phyloP scores from a whole-genome alignment of 2,113 vertebrate species.

The Canis aureus region DNA sequence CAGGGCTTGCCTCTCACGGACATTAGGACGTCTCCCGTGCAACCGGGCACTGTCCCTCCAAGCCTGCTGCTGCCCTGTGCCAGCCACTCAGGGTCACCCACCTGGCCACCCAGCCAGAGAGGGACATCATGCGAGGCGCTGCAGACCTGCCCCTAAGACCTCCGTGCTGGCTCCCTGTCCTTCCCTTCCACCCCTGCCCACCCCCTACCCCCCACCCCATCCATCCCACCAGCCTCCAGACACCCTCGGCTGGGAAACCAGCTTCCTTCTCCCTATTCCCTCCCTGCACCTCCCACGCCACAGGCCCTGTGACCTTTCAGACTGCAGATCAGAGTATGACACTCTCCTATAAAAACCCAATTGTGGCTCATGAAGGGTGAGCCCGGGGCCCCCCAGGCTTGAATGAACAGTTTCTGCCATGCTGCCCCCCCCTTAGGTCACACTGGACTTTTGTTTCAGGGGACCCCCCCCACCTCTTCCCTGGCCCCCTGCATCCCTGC shows the following conservation, averaged over 20 bases:
- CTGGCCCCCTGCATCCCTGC: not conserved
- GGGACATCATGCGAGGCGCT: not conserved
- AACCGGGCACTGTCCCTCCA: not conserved
- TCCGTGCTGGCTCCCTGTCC: not conserved
- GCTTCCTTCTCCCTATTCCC: not conserved
- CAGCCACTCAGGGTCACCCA: not conserved
- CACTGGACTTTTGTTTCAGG: not conserved
- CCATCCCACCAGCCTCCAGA: not conserved
- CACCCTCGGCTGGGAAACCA: not conserved
- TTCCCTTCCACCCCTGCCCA: not conserved
- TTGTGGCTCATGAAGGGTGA: not conserved
- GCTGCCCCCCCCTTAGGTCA: not conserved
- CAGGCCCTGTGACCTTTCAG: not conserved
- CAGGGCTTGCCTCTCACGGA: fast-evolving
- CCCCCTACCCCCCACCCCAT: no score
- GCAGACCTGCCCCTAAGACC: not conserved
- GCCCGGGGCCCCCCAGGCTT: not conserved
- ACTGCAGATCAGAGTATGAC: not conserved
- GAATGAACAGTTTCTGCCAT: not conserved
- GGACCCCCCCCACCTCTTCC: not conserved
- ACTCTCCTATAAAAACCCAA: not conserved
- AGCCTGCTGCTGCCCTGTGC: not conserved
- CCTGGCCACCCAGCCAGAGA: not conserved
- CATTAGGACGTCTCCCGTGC: not conserved
- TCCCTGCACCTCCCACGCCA: fast-evolving